Conservation (phyloP, 64 coral and sea anemone species). For the Pocillopora damicornis region DNA sequence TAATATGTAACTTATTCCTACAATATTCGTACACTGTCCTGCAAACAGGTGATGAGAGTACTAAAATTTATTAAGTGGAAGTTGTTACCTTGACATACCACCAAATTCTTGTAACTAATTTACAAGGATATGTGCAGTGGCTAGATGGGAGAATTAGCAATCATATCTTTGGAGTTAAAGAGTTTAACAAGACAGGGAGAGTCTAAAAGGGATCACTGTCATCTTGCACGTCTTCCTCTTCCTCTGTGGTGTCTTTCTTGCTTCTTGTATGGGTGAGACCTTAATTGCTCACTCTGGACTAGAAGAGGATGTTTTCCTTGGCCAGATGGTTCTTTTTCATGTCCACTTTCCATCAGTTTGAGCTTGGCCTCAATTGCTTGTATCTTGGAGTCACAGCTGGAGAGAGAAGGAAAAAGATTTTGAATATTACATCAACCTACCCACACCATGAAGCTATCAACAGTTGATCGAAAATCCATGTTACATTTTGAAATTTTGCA, state of each 20-base stretch:
- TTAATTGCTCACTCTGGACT: conserved; percentile 72
- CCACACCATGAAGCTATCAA: neutral
- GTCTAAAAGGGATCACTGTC: neutral
- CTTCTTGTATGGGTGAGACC: conserved; percentile 64
- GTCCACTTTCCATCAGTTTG: conserved; percentile 82
- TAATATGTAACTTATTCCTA: too few relatives aligned
- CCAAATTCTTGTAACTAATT: too few relatives aligned
- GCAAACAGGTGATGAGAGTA: too few relatives aligned
- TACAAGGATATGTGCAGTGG: too few relatives aligned
- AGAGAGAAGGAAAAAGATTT: conserved; percentile 3
- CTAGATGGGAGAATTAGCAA: too few relatives aligned
- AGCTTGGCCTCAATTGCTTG: conserved; percentile 95
- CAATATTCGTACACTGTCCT: too few relatives aligned
- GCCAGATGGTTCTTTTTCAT: neutral
- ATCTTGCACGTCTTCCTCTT: conserved; percentile 34
- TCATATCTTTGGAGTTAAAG: too few relatives aligned
- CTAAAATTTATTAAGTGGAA: too few relatives aligned
- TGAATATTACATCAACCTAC: neutral
- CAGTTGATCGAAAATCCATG: too few relatives aligned
- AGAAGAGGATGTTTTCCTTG: conserved; percentile 86
- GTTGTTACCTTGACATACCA: too few relatives aligned
- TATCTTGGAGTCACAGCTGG: conserved; percentile 88
- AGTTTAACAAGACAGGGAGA: neutral
- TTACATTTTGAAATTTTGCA: too few relatives aligned
- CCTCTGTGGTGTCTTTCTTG: conserved; percentile 31